Evolutionary conservation across 2,888 invertebrate genomes (phyloP), one percentile per base, ranked within the genome.

Genomic region (Archips xylosteana): DNA sequence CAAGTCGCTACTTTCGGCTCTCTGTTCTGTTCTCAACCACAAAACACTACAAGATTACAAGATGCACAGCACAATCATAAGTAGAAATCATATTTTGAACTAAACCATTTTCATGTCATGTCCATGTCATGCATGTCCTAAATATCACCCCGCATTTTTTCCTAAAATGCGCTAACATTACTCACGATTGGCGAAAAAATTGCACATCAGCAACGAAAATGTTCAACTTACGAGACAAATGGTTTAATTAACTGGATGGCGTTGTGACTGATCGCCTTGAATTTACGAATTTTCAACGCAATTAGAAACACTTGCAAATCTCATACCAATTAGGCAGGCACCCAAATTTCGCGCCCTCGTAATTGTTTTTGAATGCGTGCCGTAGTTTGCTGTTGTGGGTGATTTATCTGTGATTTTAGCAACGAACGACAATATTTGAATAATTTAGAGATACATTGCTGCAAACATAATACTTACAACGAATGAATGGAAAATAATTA

Each of bases 241-340:
- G 92, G 92, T 92, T 94, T 93, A 92, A 94, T 94, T 94, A 93
- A 92, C 92, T 91, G 93, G 93, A 94, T 94, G 91, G 93, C 79
- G 87, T 78, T 83, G 88, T 93, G 94, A 94, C 87, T 90, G 94
- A 94, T 94, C 89, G 87, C 89, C 87, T 89, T 89, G 89, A 85
- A 88, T 90, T 89, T 84, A 84, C 85, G 89, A 92, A 92, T 91
- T 73, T 92, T 90, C 89, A 82, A 85, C 88, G 92, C 92, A 92
- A 94, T 94, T 94, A 94, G 92, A 85, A 89, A 89, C 91, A 92
- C 89, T 94, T 92, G 92, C 92, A 94, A 93, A 94, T 94, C 91
- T 92, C 92, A 92, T 92, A 94, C 89, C 94, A 94, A 94, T 94
- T 94, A 94, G 94, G 93, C 93, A 93, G 83, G 82, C 88, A 84